Evolutionary conservation across 1,140 invertebrate genomes (phyloP).

Genomic region (Drosophila truncata): DNA sequence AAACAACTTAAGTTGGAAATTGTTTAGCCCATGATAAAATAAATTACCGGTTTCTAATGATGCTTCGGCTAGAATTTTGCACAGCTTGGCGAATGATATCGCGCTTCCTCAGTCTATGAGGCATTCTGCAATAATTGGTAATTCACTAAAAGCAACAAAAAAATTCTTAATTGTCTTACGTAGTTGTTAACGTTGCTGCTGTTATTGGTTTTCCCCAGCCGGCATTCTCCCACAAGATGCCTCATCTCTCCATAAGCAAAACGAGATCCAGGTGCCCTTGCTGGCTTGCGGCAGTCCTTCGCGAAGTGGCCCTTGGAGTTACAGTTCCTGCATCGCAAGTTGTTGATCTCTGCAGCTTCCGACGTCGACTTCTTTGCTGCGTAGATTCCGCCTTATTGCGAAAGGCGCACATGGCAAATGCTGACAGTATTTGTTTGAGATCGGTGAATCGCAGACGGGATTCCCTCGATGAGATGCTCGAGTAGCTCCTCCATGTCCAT

Average conservation of each 20-base stretch:
- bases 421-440: too few relatives aligned
- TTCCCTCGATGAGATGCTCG: too few relatives aligned
- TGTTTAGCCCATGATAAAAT: constrained; percentile 2
- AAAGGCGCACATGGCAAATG: too few relatives aligned
- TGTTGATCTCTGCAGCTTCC: too few relatives aligned
- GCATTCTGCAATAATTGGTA: constrained; percentile 13
- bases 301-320: constrained; percentile 19
- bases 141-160: neutral
- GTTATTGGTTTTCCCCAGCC: neutral
- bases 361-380: too few relatives aligned
- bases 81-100: neutral
- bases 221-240: constrained; percentile 5
- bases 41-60: too few relatives aligned
- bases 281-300: constrained; percentile 9
- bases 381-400: too few relatives aligned
- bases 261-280: neutral
- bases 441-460: too few relatives aligned
- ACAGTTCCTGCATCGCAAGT: constrained; percentile 4
- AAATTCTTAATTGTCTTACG: neutral
- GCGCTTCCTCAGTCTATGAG: constrained; percentile 3
- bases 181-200: neutral
- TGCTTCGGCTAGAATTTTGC: too few relatives aligned
- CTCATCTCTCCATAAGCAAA: constrained; percentile 5
- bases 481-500: too few relatives aligned
- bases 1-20: neutral